Evolutionary conservation across 2,113 vertebrate genomes (phyloP), one percentile per base, ranked within the genome.

Genomic region (Diglossa brunneiventris): DNA sequence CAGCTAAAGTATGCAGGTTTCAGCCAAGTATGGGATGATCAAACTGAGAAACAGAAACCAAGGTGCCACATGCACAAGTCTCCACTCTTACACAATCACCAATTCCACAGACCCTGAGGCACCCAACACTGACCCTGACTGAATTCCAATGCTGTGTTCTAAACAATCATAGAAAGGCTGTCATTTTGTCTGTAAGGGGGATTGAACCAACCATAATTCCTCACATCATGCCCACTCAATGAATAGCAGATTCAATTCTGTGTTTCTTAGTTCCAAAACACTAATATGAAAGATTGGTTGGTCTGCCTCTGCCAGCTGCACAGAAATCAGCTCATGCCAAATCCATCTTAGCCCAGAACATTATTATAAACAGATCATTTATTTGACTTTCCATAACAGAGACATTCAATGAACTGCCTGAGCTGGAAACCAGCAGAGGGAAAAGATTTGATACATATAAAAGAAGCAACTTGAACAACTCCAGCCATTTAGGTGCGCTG

Each of bases 331-430:
- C 76, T 87, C 74, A 83, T 78, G 80, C 73, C 92, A 94, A 91
- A 96, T 90, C 83, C 80, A 81, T 90, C 80, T 77, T 67, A 95
- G 68, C 86, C 61, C 59, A 92, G 92, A 90, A 94, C 55, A 44
- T 91, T 89, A 86, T 83, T 94, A 96, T 73, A 95, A 95, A 95
- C 67, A 94, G 87, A 94, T 73, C 63, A 95, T 92, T 94, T 94
- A 49, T 89, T 92, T 92, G 91, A 95, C 82, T 95, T 96, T 96
- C 89, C 41, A 3, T 84, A 94, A 78, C 87, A 92, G 73, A 92
- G 76, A 68, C 69, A 73, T 76, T 92, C 83, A 83, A 39, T 70
- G 84, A 89, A 83, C 30, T 82, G 78, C 75, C 78, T 76, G 70
- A 84, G 72, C 67, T 85, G 55, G 42, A 85, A 92, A 66, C 33